Evolutionary conservation across 2,888 invertebrate species (phyloP), one percentile per base, ranked within the genome.

Genomic region (Cynaeus angustus): DNA sequence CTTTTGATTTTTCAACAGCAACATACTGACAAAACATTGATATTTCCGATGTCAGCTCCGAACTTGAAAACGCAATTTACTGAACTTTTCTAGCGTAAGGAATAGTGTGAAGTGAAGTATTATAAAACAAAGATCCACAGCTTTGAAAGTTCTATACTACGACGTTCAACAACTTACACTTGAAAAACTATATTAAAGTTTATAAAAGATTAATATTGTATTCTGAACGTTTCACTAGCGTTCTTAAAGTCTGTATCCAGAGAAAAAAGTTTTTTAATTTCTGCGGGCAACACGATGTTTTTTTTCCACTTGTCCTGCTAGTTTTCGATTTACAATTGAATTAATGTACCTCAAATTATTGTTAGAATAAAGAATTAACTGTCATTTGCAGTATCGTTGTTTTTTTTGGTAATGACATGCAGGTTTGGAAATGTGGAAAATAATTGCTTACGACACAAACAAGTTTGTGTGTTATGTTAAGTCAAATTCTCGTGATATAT

Each of bases 401-500:
- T 50, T 53, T 53, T 53, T 53, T 13, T 33, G 33, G n/a, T 28
- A 50, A 50, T 53, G 53, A 41, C 41, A 21, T 16, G 6, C 58
- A 41, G 43, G 13, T 30, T 58, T 43, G 16, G 30, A 10, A 5
- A 58, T 21, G 43, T 45, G 43, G 12, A 28, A 13, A 30, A 45
- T 59, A 59, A 59, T 46, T 16, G 45, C 12, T 59, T 45, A 59
- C 12, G 62, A 62, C 38, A 33, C 26, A 37, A 45, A 62, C 50
- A 61, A 61, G 38, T 61, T 61, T 37, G 48, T 45, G 28, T 30
- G 45, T 46, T 33, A 46, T 59, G 59, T 45, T 14, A 45, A 59
- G 59, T 61, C 61, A 37, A 48, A 37, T 61, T 50, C 61, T 61
- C 26, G 14, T 61, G 50, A 61, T 61, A 48, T 48, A 50, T 50